Evolutionary conservation across 92 coral and sea anemone genomes (phyloP), one percentile per base, ranked within the genome.

Genomic region (Isaurus tuberculatus): DNA sequence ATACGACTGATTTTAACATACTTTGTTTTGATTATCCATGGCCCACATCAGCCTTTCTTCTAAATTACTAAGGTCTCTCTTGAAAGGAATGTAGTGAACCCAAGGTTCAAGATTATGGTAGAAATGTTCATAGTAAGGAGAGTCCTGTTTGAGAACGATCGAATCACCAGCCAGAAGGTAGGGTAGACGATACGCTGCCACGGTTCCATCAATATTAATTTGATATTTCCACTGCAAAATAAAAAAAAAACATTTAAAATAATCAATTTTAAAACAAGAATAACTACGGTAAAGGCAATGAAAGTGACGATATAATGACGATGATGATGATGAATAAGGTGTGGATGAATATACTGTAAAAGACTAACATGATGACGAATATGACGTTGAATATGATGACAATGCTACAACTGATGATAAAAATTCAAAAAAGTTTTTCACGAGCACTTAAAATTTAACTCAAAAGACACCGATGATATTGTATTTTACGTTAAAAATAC

Each of bases 51-150:
- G 83, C 72, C 89, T 89, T 55, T 90, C 73, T 37, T 90, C 93
- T 16, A 96, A 83, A 63, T 96, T 94, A 61, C 98, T 92, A 14
- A 93, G 88, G 68, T 96, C 98, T 60, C 94, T 90, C 44, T 92
- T 96, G 86, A 96, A 96, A 48, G 99, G 99, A n/a, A 96, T 88
- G 89, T 96, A 96, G 87, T 96, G 99, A 3, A 71, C 81, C 99
- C 99, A 96, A 17, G 96, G 98, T 60, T 88, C 73, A 37, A 96
- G 98, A 19, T 92, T 98, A 32, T 89, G 90, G 83, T 96, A 96
- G 81, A 96, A 96, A 75, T 96, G 98, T 63, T 96, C 99, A 80
- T 96, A 96, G 73, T 96, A 96, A 15, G 89, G 86, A 26, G 98
- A 94, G 73, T 96, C 93, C 31, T 94, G 98, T 64, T 94, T 96